Conservation (phyloP, 2,888 invertebrate genomes). For the Isotomurus palustris region DNA sequence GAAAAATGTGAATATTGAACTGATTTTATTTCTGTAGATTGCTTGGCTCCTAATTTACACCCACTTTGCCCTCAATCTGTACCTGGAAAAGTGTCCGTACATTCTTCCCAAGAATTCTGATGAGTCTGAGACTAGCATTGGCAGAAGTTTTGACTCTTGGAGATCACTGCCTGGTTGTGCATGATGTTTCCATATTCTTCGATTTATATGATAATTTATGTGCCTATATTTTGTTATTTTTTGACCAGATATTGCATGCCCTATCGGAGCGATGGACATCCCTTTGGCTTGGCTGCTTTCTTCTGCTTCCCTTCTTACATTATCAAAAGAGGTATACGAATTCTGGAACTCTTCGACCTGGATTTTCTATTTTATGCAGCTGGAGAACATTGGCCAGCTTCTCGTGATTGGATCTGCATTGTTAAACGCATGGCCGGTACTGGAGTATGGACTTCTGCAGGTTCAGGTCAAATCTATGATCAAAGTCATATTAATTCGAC, state of each 20-base stretch:
- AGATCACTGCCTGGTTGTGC: too few relatives aligned
- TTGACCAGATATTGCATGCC: too few relatives aligned
- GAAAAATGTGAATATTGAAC: too few relatives aligned
- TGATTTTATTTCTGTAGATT: constrained; percentile 14
- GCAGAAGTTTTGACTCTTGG: too few relatives aligned
- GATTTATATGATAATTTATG: too few relatives aligned
- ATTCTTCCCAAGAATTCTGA: too few relatives aligned
- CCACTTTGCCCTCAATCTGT: constrained; percentile 25
- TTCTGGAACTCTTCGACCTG: constrained; percentile 15
- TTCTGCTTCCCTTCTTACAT: constrained; percentile 8
- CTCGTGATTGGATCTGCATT: constrained; percentile 18
- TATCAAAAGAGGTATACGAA: constrained; percentile 39
- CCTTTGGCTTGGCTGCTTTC: too few relatives aligned
- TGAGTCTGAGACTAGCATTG: too few relatives aligned
- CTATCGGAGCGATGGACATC: too few relatives aligned
- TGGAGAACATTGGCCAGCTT: constrained; percentile 34
- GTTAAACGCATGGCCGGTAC: constrained; percentile 13
- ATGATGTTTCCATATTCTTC: too few relatives aligned
- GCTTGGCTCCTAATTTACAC: constrained; percentile 33
- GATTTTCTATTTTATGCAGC: constrained; percentile 20
- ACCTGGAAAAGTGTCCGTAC: constrained; percentile 30
- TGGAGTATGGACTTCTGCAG: constrained; percentile 1
- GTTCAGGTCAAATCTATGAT: not conserved
- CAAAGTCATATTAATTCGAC: constrained; percentile 17
- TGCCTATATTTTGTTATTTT: too few relatives aligned